Evolutionary conservation across 2,113 vertebrate genomes (phyloP).

Genomic region (Centropus bengalensis): DNA sequence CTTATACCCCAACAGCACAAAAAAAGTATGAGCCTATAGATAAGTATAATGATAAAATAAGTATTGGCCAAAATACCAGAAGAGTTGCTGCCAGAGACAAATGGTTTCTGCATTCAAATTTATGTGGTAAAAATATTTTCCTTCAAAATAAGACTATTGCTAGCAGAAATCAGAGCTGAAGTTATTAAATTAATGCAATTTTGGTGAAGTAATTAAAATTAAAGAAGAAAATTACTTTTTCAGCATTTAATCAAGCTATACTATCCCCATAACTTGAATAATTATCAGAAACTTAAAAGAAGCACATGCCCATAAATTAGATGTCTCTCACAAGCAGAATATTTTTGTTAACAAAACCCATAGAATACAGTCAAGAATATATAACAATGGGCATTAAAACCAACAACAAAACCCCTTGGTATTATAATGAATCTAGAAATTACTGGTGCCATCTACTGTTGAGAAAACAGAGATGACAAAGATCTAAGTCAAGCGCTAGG

Average conservation of each 20-base stretch:
- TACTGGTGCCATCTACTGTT: conserved; percentile 70
- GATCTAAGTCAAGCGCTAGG: neutral
- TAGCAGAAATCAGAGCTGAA: conserved; percentile 45
- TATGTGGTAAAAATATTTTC: neutral
- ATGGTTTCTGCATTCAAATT: neutral
- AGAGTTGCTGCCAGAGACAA: neutral
- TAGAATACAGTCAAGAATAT: conserved; percentile 11
- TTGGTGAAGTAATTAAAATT: conserved; percentile 66
- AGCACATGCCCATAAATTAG: conserved; percentile 52
- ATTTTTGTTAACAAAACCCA: conserved; percentile 26
- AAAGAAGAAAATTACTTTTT: conserved; percentile 62
- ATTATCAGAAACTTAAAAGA: conserved; percentile 63
- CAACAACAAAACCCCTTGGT: neutral
- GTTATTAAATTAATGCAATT: conserved; percentile 56
- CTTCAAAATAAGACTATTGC: conserved; percentile 27
- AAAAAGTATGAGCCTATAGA: neutral
- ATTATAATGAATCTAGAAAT: conserved; percentile 36
- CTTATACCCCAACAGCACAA: neutral
- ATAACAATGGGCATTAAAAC: neutral
- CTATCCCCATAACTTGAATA: conserved; percentile 54
- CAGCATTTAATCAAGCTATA: conserved; percentile 69
- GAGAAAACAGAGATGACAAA: neutral
- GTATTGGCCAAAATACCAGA: neutral
- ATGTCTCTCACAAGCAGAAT: conserved; percentile 50
- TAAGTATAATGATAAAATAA: neutral